These are phyloP conservation scores for Lichenostomus cassidix DNA, from an alignment of 2,113 vertebrate species.

Conservation along the genomic window DNA sequence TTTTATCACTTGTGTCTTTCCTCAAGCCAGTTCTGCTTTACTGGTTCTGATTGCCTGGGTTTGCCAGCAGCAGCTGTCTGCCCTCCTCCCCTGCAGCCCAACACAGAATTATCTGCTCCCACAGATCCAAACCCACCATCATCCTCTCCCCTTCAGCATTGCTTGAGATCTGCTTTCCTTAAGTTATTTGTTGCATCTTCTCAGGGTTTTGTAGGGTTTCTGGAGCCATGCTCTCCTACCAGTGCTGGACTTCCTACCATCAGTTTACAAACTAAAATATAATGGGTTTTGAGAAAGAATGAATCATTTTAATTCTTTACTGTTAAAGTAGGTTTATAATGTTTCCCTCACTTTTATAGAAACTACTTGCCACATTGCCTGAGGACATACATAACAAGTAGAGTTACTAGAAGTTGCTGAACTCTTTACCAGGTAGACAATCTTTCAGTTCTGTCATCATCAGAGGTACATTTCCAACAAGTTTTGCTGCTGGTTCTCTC, in stretches of 20 bases:
- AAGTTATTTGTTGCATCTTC: not conserved
- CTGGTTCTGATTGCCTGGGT: fast-evolving
- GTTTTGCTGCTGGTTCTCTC: not conserved
- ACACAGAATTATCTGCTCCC: not conserved
- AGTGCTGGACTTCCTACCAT: not conserved
- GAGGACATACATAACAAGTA: not conserved
- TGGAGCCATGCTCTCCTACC: not conserved
- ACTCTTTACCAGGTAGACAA: not conserved
- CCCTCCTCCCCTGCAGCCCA: not conserved
- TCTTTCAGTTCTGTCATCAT: not conserved
- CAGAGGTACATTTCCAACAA: not conserved
- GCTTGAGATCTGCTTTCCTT: not conserved
- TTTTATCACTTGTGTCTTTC: not conserved
- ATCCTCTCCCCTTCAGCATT: not conserved
- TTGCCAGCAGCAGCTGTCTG: not conserved
- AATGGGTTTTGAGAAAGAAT: not conserved
- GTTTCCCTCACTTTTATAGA: not conserved
- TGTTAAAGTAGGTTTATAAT: not conserved
- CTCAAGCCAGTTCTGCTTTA: not conserved
- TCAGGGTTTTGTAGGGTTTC: not conserved
- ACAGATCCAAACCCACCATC: not conserved
- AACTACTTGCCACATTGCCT: not conserved
- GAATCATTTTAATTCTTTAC: not conserved
- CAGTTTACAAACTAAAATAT: not conserved
- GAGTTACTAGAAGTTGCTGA: not conserved